A percentile compares a stretch with the other conserved stretches of the same genome.
phyloP scores from a whole-genome alignment of 1,140 invertebrate species.

The Ditylenchus dipsaci region DNA sequence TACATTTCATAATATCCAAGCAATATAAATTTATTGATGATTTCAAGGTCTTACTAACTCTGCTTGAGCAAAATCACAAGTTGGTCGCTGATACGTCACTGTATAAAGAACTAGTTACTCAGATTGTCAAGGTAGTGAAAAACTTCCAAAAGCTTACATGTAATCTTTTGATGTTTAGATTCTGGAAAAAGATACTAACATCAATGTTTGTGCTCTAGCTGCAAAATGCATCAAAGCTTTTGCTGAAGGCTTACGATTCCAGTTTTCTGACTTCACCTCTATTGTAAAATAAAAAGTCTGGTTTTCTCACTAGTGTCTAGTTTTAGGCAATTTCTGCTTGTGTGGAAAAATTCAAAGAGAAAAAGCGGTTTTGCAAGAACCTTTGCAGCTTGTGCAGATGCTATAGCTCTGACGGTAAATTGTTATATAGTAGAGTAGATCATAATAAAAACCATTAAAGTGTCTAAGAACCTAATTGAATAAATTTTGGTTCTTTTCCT shows the following conservation, averaged over 20 bases:
- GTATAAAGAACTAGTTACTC: not conserved
- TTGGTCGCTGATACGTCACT: not conserved
- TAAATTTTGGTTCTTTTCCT: too few species aligned
- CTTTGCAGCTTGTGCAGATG: conserved; percentile 74
- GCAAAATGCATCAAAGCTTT: conserved; percentile 76
- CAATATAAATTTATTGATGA: not conserved
- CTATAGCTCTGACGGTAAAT: conserved; percentile 64
- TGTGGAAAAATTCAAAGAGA: conserved; percentile 93
- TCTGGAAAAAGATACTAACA: conserved; percentile 85
- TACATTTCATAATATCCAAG: conserved; percentile 70
- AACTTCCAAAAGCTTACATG: conserved; percentile 63
- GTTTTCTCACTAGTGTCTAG: not conserved
- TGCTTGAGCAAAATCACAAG: not conserved
- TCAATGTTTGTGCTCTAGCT: conserved; percentile 80
- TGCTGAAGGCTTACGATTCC: conserved; percentile 77
- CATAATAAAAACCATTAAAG: too few species aligned
- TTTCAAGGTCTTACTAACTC: not conserved
- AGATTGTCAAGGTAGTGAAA: conserved; percentile 82
- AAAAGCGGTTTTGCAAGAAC: conserved; percentile 73
- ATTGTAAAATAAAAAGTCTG: not conserved
- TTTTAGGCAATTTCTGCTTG: conserved; percentile 68
- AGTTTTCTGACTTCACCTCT: conserved; percentile 64
- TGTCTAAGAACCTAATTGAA: too few species aligned
- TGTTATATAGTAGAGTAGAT: too few species aligned
- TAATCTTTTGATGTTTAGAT: conserved; percentile 74